Conservation (phyloP, 2,888 invertebrate genomes). For the Anaspis maculata region DNA sequence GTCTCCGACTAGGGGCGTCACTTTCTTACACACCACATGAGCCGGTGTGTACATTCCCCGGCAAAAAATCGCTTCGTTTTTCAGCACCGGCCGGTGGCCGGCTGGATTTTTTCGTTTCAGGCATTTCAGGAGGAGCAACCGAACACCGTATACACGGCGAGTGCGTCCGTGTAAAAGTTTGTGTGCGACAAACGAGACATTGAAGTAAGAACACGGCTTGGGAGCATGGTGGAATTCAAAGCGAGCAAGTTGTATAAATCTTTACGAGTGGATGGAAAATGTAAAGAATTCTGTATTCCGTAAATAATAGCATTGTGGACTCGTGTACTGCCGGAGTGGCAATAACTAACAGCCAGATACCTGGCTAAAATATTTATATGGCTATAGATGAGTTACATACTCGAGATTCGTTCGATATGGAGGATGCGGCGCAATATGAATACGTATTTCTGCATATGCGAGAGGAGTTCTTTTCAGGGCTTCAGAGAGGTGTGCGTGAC, state of each 20-base stretch:
- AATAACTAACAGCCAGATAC: slow-evolving; percentile 32
- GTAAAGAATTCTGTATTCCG: slow-evolving; percentile 37
- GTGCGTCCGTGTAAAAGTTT: no score
- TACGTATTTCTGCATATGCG: no score
- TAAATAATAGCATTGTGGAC: slow-evolving; percentile 40
- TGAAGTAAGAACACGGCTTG: slow-evolving; percentile 11
- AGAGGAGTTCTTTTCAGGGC: no score
- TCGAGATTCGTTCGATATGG: slow-evolving; percentile 25
- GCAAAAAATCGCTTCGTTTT: no score
- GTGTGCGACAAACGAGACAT: slow-evolving; percentile 10
- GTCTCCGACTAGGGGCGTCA: slow-evolving; percentile 37
- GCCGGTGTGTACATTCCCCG: no score
- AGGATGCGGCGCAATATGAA: slow-evolving; percentile 4
- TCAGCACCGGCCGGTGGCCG: no score
- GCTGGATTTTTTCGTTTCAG: not conserved
- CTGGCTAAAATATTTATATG: slow-evolving; percentile 34
- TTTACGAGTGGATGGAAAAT: slow-evolving; percentile 28
- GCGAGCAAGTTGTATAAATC: slow-evolving; percentile 13
- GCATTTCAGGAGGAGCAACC: not conserved
- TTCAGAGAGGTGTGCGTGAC: slow-evolving; percentile 1
- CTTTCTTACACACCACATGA: slow-evolving; percentile 21
- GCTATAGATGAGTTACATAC: slow-evolving; percentile 33
- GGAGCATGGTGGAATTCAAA: slow-evolving; percentile 13
- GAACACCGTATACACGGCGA: no score
- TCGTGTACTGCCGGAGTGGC: slow-evolving; percentile 34